Conservation (phyloP, 2,113 vertebrate species). For the Elgaria multicarinata region DNA sequence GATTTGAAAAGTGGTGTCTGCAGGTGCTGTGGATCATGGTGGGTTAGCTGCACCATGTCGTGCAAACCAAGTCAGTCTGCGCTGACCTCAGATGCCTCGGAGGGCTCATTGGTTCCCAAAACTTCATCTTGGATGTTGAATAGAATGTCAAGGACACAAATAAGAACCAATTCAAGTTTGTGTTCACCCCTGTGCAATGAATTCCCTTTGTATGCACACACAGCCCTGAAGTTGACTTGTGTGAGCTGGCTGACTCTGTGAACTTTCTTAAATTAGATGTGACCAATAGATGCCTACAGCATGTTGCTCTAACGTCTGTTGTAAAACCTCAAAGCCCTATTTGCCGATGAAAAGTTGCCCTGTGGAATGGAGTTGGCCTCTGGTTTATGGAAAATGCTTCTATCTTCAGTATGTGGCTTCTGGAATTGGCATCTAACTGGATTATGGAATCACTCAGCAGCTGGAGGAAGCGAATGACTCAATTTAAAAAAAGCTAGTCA, state of each 20-base stretch:
- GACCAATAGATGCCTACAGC: background rate
- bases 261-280: constrained; percentile 28
- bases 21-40: no score
- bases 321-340: background rate
- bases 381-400: constrained; percentile 36
- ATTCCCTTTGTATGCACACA: constrained; percentile 25
- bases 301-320: background rate
- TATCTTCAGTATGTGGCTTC: background rate
- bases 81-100: background rate
- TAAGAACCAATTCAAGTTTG: constrained; percentile 13
- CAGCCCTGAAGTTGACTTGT: constrained; percentile 13
- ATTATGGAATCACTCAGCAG: constrained; percentile 30
- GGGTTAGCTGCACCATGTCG: no score
- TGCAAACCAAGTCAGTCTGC: background rate
- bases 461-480: constrained; percentile 1
- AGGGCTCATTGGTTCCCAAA: constrained; percentile 16
- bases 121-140: constrained; percentile 27
- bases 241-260: background rate
- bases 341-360: background rate
- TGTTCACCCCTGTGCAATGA: constrained; percentile 18
- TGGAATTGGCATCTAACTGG: constrained; percentile 30
- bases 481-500: background rate
- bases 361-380: background rate
- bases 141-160: constrained; percentile 10
- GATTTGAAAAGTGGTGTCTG: no score